These are phyloP conservation scores for Alsophila aescularia DNA, from an alignment of 2,888 invertebrate genomes.

Conservation along the genomic window DNA sequence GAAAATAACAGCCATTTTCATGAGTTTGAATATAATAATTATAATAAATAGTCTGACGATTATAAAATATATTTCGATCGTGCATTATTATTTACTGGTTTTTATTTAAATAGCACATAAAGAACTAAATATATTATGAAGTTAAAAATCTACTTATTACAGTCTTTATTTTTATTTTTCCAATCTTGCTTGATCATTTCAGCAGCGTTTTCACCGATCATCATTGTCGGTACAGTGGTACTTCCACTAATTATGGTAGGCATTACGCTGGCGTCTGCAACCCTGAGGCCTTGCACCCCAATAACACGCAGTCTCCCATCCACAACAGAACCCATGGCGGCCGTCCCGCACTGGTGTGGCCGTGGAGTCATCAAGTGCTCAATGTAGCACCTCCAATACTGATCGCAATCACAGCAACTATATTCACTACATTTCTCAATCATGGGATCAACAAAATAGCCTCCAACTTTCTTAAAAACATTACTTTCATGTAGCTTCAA, in stretches of 20 bases:
- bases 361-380: no score
- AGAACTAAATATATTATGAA: no score
- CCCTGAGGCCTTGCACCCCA: not conserved
- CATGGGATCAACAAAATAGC: slow-evolving; percentile 40
- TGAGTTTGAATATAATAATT: no score
- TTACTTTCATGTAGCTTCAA: slow-evolving; percentile 58
- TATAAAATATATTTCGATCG: no score
- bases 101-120: no score
- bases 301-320: not conserved
- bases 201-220: not conserved
- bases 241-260: not conserved
- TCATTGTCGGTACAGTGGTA: not conserved
- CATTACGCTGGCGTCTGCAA: not conserved
- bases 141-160: no score
- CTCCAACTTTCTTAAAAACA: slow-evolving; percentile 59
- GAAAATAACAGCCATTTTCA: no score
- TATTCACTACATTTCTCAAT: slow-evolving; percentile 31
- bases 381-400: not conserved
- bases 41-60: no score
- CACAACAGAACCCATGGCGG: not conserved
- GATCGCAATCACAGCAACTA: not conserved
- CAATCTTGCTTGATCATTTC: not conserved
- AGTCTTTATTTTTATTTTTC: no score
- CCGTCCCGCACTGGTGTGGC: not conserved
- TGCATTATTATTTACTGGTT: no score